phyloP scores from a whole-genome alignment of 2,888 invertebrate species.

The Plebejus melissa region DNA sequence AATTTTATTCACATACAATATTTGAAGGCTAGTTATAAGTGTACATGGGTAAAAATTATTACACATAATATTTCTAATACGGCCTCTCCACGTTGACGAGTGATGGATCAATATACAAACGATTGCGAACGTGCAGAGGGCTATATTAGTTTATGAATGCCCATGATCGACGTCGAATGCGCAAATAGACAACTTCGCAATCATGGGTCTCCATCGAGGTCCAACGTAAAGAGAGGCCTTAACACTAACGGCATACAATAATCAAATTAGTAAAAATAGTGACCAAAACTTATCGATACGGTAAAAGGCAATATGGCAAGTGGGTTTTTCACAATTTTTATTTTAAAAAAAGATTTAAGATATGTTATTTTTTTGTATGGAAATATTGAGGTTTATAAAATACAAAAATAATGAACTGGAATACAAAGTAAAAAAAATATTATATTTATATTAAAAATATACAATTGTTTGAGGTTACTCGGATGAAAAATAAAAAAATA shows the following conservation, averaged over 20 bases:
- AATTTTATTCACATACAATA: background rate
- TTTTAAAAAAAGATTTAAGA: background rate
- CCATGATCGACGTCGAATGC: background rate
- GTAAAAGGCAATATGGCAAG: constrained; percentile 25
- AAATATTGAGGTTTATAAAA: background rate
- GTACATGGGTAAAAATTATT: constrained; percentile 6
- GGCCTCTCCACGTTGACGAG: background rate
- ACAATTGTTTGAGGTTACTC: background rate
- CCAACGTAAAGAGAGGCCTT: background rate
- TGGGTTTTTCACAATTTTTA: constrained; percentile 17
- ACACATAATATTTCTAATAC: background rate
- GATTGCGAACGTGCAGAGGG: background rate
- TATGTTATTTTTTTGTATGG: background rate
- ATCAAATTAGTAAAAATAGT: constrained; percentile 35
- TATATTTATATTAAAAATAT: background rate
- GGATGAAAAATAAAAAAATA: background rate
- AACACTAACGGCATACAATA: background rate
- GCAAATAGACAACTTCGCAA: background rate
- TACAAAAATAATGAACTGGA: background rate
- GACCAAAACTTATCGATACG: constrained; percentile 21
- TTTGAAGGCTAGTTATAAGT: background rate
- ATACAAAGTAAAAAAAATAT: background rate
- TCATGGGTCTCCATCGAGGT: background rate
- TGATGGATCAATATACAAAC: background rate
- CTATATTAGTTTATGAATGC: background rate